These are phyloP conservation scores for Scaptomyza montana DNA, from an alignment of 1,140 invertebrate genomes.

Conservation along the genomic window DNA sequence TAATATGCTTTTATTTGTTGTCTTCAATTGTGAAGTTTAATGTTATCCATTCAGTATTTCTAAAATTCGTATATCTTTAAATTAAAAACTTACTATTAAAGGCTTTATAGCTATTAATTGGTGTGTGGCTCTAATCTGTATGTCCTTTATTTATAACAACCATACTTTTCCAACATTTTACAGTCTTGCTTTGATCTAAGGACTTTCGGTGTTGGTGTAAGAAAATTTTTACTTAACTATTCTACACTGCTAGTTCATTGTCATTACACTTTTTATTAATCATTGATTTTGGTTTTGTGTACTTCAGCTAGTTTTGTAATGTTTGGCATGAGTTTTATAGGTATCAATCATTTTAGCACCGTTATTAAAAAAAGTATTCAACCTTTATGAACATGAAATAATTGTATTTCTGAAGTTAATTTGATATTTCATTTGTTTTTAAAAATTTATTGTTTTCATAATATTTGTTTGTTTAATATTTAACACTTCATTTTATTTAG, in stretches of 20 bases:
- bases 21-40: neutral
- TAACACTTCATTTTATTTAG: too few species aligned
- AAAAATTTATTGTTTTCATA: too few species aligned
- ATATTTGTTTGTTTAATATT: too few species aligned
- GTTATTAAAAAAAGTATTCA: too few species aligned
- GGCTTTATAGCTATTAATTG: slow-evolving; percentile 3
- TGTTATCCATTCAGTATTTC: slow-evolving; percentile 1
- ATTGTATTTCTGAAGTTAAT: too few species aligned
- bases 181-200: slow-evolving; percentile 85
- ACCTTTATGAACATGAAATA: neutral
- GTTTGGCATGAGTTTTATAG: slow-evolving; percentile 4
- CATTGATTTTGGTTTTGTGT: slow-evolving; percentile 32
- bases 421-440: too few species aligned
- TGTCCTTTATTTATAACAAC: slow-evolving; percentile 56
- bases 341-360: too few species aligned
- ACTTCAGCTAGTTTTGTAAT: neutral
- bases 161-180: slow-evolving; percentile 70
- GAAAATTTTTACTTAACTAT: slow-evolving; percentile 64
- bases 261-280: slow-evolving; percentile 13
- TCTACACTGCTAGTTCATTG: slow-evolving; percentile 30
- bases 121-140: slow-evolving; percentile 33
- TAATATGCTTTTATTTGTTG: neutral
- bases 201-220: slow-evolving; percentile 84
- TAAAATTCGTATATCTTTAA: neutral
- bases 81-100: neutral